phyloP scores from a whole-genome alignment of 2,797 vertebrate species.

The Synaphobranchus kaupii region DNA sequence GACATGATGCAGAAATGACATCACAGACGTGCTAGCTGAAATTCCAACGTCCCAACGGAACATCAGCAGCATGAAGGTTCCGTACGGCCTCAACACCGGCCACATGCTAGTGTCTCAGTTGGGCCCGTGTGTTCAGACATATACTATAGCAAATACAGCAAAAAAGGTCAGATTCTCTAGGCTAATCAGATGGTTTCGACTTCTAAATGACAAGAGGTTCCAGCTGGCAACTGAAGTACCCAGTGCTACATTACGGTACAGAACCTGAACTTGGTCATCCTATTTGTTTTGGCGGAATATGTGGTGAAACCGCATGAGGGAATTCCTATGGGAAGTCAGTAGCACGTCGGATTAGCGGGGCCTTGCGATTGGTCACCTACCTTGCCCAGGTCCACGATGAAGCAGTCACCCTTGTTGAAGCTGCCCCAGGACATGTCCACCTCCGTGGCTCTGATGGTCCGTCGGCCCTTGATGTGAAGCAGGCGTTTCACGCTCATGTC shows the following conservation, averaged over 20 bases:
- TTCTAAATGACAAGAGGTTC: neutral
- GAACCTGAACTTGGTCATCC: neutral
- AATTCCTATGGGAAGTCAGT: neutral
- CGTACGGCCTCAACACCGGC: too few species aligned
- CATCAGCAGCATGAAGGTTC: too few species aligned
- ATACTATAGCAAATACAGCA: neutral
- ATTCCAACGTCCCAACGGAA: too few species aligned
- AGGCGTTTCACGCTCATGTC: slow-evolving; percentile 46
- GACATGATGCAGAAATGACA: too few species aligned
- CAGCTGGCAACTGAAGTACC: neutral
- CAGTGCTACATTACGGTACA: neutral
- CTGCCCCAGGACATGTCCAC: slow-evolving; percentile 59
- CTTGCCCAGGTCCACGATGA: slow-evolving; percentile 73
- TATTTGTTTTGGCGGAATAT: too few species aligned
- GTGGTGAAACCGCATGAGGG: neutral
- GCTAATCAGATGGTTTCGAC: neutral
- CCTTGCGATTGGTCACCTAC: slow-evolving; percentile 44
- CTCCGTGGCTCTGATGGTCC: slow-evolving; percentile 58
- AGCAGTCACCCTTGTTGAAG: slow-evolving; percentile 75
- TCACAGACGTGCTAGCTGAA: too few species aligned
- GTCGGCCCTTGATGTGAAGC: slow-evolving; percentile 69
- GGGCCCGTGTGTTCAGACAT: too few species aligned
- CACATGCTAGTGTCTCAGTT: too few species aligned
- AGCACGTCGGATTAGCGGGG: neutral
- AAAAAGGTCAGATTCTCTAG: neutral